These are phyloP conservation scores for Ectemnius lituratus DNA, from an alignment of 2,888 invertebrate species.

Conservation along the genomic window DNA sequence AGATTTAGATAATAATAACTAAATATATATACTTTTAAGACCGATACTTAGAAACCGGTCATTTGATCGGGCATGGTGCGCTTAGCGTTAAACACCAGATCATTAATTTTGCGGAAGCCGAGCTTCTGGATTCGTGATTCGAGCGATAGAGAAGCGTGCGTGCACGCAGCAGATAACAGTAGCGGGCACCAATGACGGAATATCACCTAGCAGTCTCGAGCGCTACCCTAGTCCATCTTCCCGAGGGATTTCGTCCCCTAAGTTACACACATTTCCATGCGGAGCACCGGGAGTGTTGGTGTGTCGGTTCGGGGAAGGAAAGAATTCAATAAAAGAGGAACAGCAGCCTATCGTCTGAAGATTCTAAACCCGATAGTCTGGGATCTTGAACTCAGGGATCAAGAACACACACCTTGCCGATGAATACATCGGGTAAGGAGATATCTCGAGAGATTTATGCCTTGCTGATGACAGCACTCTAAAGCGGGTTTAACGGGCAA, in stretches of 20 bases:
- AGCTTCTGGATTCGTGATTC: conserved; percentile 52
- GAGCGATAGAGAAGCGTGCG: conserved; percentile 59
- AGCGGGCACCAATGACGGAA: conserved; percentile 49
- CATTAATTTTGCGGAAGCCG: conserved; percentile 47
- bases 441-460: no score
- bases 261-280: conserved; percentile 68
- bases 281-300: conserved; percentile 53
- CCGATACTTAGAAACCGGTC: not conserved
- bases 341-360: conserved; percentile 66
- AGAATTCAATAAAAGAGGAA: conserved; percentile 71
- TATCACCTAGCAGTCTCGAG: conserved; percentile 53
- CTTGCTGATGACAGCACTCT: no score
- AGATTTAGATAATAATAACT: no score
- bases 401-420: not conserved
- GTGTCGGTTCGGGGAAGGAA: conserved; percentile 53
- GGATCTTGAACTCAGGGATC: conserved; percentile 35
- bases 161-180: conserved; percentile 54
- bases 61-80: no score
- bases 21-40: not conserved
- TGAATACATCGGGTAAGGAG: no score
- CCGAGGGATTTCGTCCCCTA: conserved; percentile 68
- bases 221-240: conserved; percentile 52
- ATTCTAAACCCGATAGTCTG: conserved; percentile 50
- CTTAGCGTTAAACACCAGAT: not conserved
- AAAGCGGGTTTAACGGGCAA: no score